Evolutionary conservation across 2,888 invertebrate species (phyloP), one percentile per base, ranked within the genome.

Genomic region (Drosophila sordidula): DNA sequence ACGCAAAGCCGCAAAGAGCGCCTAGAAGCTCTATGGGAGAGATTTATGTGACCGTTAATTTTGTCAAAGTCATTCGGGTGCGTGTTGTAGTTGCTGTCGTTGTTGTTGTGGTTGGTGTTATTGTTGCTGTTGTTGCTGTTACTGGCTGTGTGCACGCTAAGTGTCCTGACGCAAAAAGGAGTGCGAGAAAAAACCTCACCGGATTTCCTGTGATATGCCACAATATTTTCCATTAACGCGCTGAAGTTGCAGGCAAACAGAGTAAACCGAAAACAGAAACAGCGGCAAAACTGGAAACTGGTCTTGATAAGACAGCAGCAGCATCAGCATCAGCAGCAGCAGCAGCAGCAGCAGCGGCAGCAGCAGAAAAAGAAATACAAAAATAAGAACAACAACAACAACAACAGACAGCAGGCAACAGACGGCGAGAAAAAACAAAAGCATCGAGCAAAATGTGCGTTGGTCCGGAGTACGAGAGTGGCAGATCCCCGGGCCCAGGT

Each of bases 141-240:
- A 51, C 42, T 62, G 57, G 36, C 51, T 49, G 49, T 74, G 67
- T 50, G 72, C 63, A 57, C 62, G 42, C 64, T 67, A 78, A 81
- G 82, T 81, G 78, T 84, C 83, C 89, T 84, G 89, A 41, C 70
- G 69, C 57, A 55, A 45, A 54, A 84, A 79, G 80, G 75, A 79
- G 75, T 79, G 59, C 59, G 70, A 70, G 70, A 72, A 87, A 87
- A 85, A 86, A 87, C 78, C 88, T 83, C 75, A 78, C 86, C 86
- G 86, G 86, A 87, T 87, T 87, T 87, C 86, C 86, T 87, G 86
- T 87, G 89, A 87, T 89, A 89, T 85, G 86, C 88, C 89, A 86
- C 89, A 89, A 86, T 87, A 89, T 89, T 89, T 89, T 89, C 88
- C 86, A 89, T 86, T 86, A 86, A 85, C 87, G 89, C 87, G 75